Percentiles rank a stretch among this genome's conserved stretches.
Conservation (phyloP, 2,888 invertebrate species). For the Lasioglossum vierecki region DNA sequence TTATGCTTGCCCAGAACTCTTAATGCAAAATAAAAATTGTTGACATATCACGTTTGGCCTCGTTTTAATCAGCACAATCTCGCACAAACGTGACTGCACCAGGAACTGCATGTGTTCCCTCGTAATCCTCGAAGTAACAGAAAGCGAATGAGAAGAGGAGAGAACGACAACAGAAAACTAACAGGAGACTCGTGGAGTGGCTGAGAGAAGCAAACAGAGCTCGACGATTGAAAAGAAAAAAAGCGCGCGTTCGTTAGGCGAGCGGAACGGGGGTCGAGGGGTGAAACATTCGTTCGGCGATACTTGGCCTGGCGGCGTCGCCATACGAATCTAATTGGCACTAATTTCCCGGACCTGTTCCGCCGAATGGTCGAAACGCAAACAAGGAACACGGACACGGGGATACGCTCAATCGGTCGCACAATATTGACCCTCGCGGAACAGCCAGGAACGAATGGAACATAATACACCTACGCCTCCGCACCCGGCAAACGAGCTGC, state of each 20-base stretch:
- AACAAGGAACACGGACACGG: constrained; percentile 77
- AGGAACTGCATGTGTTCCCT: not conserved
- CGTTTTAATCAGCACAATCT: not conserved
- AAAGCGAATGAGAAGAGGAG: not conserved
- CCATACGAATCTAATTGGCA: constrained; percentile 79
- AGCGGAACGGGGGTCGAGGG: not conserved
- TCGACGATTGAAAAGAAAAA: not conserved
- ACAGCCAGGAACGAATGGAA: constrained; percentile 76
- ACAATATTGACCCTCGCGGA: constrained; percentile 81
- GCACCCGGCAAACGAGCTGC: constrained; percentile 66
- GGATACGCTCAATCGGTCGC: constrained; percentile 79
- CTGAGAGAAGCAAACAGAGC: not conserved
- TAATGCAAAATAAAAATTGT: too few species aligned
- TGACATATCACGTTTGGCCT: too few species aligned
- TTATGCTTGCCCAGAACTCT: too few species aligned
- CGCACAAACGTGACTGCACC: not conserved
- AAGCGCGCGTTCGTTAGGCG: constrained; percentile 24
- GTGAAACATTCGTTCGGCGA: constrained; percentile 31
- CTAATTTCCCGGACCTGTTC: constrained; percentile 80
- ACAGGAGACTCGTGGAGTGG: not conserved
- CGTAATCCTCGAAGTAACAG: not conserved
- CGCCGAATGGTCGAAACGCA: constrained; percentile 76
- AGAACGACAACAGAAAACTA: not conserved
- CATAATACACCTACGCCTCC: constrained; percentile 78
- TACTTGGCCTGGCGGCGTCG: constrained; percentile 27